Evolutionary conservation across 2,888 invertebrate genomes (phyloP), one percentile per base, ranked within the genome.

Genomic region (Ormyrus rosae): DNA sequence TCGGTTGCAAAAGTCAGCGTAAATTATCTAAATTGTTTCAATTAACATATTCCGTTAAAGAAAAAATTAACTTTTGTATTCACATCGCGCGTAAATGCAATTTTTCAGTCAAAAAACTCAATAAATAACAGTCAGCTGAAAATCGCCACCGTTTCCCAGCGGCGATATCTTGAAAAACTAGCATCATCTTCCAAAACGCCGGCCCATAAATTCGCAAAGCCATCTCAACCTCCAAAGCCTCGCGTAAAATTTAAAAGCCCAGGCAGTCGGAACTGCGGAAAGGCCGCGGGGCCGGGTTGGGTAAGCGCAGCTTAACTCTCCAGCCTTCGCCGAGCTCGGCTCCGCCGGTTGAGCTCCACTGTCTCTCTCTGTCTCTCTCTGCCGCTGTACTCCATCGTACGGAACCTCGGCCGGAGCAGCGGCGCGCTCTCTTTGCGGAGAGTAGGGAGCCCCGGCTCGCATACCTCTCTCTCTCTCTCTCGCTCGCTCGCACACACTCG

Each of bases 281-380:
- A n/a, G 3, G 48, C 6, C 19, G 5, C n/a, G 50, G 45, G n/a
- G 45, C 45, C 19, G 34, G 6, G 8, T 61, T 34, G 45, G 19
- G 56, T 63, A 50, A 70, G 50, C 48, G 34, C 50, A 51, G 60
- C 60, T 45, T 58, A 67, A 60, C 60, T 5, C 34, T 34, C 45
- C 48, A 34, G 13, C n/a, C 11, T 2, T 34, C 34, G 11, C 34
- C 6, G 4, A 7, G 34, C 51, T 10, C 56, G n/a, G 7, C 48
- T 5, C 65, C 60, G 46, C 19, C 45, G 65, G 50, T 78, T 78
- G 72, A 78, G 78, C 65, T 78, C 78, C 78, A 72, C 78, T 72
- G 72, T 45, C 60, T 60, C 60, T 60, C 45, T 34, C 60, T 60
- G 4, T 11, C 63, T 45, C 46, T 63, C 63, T 46, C 46, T 46